phyloP scores from a whole-genome alignment of 2,888 invertebrate species.

The Petrolisthes cinctipes region DNA sequence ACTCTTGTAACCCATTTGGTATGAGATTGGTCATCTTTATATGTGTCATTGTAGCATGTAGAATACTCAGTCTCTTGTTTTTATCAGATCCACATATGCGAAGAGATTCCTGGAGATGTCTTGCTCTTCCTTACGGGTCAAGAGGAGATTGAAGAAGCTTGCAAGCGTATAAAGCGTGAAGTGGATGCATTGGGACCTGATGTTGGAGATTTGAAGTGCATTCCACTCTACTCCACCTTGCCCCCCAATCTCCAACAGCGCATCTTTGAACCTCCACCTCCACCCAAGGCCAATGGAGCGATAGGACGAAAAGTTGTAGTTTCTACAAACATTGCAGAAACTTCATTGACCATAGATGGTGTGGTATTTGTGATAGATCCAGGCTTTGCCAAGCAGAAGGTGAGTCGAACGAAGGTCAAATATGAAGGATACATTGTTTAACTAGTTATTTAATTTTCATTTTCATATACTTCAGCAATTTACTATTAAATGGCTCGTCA shows the following conservation, averaged over 20 bases:
- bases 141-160: conserved; percentile 98
- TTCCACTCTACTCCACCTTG: conserved; percentile 97
- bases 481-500: background rate
- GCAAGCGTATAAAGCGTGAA: conserved; percentile 95
- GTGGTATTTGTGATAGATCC: conserved; percentile 99
- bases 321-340: conserved; percentile 99
- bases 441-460: too few species aligned
- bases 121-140: conserved; percentile 88
- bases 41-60: background rate
- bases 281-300: conserved; percentile 87
- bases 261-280: conserved; percentile 97
- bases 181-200: conserved; percentile 96
- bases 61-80: background rate
- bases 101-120: conserved; percentile 91
- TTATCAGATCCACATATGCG: conserved; percentile 90
- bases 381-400: conserved; percentile 99
- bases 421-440: too few species aligned
- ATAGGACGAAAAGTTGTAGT: conserved; percentile 93
- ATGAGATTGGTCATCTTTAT: background rate
- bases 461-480: too few species aligned
- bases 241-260: conserved; percentile 97
- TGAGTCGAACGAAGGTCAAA: conserved; percentile 69
- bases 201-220: conserved; percentile 96
- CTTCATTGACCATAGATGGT: conserved; percentile 98
- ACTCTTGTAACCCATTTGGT: background rate